phyloP scores from a whole-genome alignment of 2,797 vertebrate genomes.

The Podargus strigoides region DNA sequence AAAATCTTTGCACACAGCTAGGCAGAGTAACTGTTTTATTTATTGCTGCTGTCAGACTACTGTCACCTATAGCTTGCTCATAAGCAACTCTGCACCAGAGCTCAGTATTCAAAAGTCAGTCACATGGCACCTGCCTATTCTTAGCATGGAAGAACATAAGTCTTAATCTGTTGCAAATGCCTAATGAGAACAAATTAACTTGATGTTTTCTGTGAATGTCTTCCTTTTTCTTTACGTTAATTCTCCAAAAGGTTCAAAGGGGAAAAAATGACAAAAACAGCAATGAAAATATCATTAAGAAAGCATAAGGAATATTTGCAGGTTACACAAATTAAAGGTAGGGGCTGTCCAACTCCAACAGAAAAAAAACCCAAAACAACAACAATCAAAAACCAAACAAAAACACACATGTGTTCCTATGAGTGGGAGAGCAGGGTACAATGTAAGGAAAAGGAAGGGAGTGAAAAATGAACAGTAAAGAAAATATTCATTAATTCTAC shows the following conservation, averaged over 20 bases:
- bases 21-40: neutral
- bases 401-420: neutral
- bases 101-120: neutral
- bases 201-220: neutral
- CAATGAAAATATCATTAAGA: neutral
- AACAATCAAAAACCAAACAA: too few species aligned
- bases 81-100: neutral
- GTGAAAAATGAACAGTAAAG: constrained; percentile 11
- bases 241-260: neutral
- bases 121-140: neutral
- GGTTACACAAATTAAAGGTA: neutral
- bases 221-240: neutral
- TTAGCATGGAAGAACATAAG: neutral
- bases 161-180: neutral
- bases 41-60: neutral
- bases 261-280: neutral
- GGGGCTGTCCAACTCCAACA: neutral
- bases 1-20: neutral
- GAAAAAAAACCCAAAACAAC: neutral
- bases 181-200: neutral
- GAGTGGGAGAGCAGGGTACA: neutral
- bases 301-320: neutral
- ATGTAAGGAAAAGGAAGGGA: neutral
- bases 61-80: neutral
- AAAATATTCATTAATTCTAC: constrained; percentile 51